Base-by-base conservation (phyloP, 2,113 vertebrate genomes). In the Sinocyclocheilus rhinocerous region DNA sequence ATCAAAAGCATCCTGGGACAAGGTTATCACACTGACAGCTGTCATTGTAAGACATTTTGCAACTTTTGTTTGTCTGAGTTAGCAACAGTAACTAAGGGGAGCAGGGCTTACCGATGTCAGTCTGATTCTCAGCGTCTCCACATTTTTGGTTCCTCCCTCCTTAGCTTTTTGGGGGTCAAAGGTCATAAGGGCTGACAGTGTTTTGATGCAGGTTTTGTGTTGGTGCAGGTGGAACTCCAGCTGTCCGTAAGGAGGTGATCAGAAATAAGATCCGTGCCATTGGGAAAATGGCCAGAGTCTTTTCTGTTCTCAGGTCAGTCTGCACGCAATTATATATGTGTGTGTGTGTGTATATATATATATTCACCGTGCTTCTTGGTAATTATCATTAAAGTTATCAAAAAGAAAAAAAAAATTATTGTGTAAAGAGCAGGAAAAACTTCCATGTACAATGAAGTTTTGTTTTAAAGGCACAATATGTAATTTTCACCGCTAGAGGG, bases 261-360 rank as follows among this genome's bases (percentile, higher is more conserved):
- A 95, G 96, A 90, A 99, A 97, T 89, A 99, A 99, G 95, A 97
- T 99, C 81, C 96, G 98, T 79, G 98, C 98, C 90, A 99, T 99
- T 86, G 98, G 98, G 87, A 99, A 99, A 94, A 99, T 99, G 97
- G 98, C 98, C 0, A 93, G 98, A 12, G 98, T 99, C 89, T 99
- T 99, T 93, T 96, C 98, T 0, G 91, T 99, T 3, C 98, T 99
- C 93, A 96, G 98, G 98, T 99, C 81, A 70, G 81, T 72, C 26
- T 82, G 12, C n/a, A 48, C 0, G 26, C 26, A 29, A 18, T 36
- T 55, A 2, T 77, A 0, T 76, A 2, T 22, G 15, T 65, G 59
- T 48, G 45, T 83, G 73, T 18, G 65, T 70, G 12, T 70, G 12
- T 33, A 4, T 36, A 11, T 42, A 12, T 78, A 22, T 26, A 12